Evolutionary conservation across 2,113 vertebrate genomes (phyloP), one percentile per base, ranked within the genome.

Genomic region (Cinclus mexicanus): DNA sequence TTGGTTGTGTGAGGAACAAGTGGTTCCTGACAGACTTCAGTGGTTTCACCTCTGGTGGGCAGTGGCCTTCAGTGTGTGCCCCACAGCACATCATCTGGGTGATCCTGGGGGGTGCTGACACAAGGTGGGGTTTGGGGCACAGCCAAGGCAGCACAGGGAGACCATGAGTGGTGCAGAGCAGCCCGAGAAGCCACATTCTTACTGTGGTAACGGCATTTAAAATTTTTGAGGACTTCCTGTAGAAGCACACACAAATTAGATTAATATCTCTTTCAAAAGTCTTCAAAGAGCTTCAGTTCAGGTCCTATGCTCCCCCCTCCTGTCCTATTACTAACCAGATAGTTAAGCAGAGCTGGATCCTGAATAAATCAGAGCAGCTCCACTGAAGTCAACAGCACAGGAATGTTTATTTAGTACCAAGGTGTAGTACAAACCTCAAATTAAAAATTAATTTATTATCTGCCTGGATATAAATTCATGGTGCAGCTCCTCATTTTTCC

Each of bases 41-140:
- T 47, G 44, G 47, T 89, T 89, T 78, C 42, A 24, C 60, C 17
- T 6, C 1, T 24, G 33, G 47, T 81, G 33, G 29, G 18, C 5
- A 9, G 59, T 55, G 52, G 44, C 10, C 2, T 70, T 70, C 26
- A 42, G 19, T 0, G 0, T 4, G 2, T 8, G 1, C n/a, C 33
- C 29, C 22, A 39, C 0, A 1, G 23, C 39, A 26, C 1, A 3
- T 53, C 0, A 1, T 10, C 19, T 87, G 47, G 13, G 39, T 61
- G 41, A 61, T 82, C 37, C 35, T 0, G 1, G 16, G 22, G 41
- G 28, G 2, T 55, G 67, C 46, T 89, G 55, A 25, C 1, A 7
- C 28, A 47, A 44, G 35, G 8, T 1, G 0, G 61, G 17, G 8
- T 52, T 71, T 89, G 35, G 39, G 56, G 25, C 13, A 26, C 1